These are phyloP conservation scores for Hippopotamus amphibius DNA, from an alignment of 2,113 vertebrate genomes.

Conservation along the genomic window DNA sequence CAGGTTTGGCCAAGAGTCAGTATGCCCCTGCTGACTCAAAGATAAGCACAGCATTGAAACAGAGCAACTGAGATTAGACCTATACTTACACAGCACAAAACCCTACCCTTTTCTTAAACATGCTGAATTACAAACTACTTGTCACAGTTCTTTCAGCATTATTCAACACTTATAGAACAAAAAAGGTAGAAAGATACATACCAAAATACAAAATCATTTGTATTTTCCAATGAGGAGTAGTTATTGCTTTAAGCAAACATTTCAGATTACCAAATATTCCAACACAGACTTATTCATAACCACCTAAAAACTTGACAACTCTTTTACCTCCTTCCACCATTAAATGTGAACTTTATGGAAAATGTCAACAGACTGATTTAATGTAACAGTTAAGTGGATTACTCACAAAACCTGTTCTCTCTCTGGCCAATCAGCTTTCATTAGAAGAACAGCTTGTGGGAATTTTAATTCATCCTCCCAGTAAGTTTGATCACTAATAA, in stretches of 20 bases:
- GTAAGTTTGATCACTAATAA: background rate
- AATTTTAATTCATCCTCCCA: background rate
- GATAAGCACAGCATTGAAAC: background rate
- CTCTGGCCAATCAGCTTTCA: background rate
- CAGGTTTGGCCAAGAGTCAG: background rate
- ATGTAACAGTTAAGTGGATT: background rate
- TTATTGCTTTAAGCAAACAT: background rate
- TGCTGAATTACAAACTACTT: background rate
- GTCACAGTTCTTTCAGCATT: background rate
- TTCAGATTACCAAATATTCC: background rate
- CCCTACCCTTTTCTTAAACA: background rate
- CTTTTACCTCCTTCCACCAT: background rate
- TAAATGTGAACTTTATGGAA: slow-evolving; percentile 20
- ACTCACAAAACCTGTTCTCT: background rate
- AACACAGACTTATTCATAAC: background rate
- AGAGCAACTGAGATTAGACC: background rate
- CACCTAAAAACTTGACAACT: background rate
- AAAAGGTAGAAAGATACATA: background rate
- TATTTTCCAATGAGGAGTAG: background rate
- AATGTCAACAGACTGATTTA: background rate
- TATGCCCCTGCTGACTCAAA: background rate
- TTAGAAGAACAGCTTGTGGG: background rate
- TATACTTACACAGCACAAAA: background rate
- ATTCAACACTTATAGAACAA: background rate
- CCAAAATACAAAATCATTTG: background rate